Evolutionary conservation across 2,888 invertebrate genomes (phyloP), one percentile per base, ranked within the genome.

Genomic region (Pterostichus madidus): DNA sequence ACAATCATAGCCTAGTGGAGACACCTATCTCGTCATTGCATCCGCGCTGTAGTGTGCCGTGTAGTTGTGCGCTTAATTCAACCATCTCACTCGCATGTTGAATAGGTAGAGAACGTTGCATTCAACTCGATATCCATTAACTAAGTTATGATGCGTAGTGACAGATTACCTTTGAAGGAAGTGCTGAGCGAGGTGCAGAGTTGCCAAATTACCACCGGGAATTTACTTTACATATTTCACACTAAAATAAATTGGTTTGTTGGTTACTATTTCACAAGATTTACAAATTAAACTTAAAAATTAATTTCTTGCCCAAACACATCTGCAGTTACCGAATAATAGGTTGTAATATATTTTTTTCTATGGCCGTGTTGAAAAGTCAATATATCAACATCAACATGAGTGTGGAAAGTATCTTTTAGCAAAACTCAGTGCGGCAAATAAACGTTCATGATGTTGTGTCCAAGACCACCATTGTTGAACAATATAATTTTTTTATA

Each of bases 61-160:
- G 44, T 44, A 4, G 15, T 71, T 8, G 68, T 71, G 68, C 15
- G 64, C 64, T 71, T 56, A 44, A 71, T 71, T 44, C 68, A 71
- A 39, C 44, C 15, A 10, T 71, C 68, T 71, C 44, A 44, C 56
- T 56, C 39, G 39, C 68, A 17, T 17, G 44, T 5, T 71, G 68
- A 71, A 71, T 71, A 71, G 46, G 39, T 17, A 39, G 15, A 13
- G 11, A 44, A 39, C 68, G 77, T 24, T 77, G 77, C 76, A 83
- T 68, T 83, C 77, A 83, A 49, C 61, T 31, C 53, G 68, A 76
- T 77, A 83, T 56, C 83, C 68, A 77, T 83, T 83, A 77, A 83
- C 83, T 76, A 77, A 83, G 83, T 83, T 83, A 83, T 83, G 77
- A 83, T 83, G 68, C 77, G 77, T 68, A 35, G 83, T 83, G 83